These are phyloP conservation scores for Dolichotis patagonum DNA, from an alignment of 2,113 vertebrate species.

Conservation along the genomic window DNA sequence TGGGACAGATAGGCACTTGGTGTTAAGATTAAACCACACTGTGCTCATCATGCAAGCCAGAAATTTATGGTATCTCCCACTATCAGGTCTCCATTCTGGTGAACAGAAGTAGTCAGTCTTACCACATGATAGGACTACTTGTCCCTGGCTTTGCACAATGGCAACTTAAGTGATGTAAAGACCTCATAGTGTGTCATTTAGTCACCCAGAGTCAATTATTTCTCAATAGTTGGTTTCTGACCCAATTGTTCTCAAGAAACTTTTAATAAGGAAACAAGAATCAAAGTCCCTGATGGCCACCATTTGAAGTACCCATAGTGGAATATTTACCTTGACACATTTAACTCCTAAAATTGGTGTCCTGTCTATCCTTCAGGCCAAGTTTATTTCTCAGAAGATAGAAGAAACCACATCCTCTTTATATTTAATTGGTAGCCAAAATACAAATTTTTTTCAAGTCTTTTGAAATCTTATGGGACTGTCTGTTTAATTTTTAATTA, in stretches of 20 bases:
- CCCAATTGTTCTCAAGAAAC: not conserved
- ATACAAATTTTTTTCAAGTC: not conserved
- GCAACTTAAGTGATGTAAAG: not conserved
- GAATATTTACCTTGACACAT: not conserved
- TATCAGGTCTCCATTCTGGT: not conserved
- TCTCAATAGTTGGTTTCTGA: not conserved
- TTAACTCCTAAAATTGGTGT: not conserved
- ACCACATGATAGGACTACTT: not conserved
- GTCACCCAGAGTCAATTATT: no score
- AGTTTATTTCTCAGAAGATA: not conserved
- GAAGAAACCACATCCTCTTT: not conserved
- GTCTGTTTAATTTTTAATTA: not conserved
- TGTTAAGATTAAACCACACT: not conserved
- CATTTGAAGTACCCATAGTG: no score
- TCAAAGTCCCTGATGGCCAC: not conserved
- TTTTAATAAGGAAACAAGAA: not conserved
- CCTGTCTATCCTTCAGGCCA: not conserved
- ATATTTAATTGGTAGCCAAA: not conserved
- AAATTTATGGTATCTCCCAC: accelerated
- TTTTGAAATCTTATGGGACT: not conserved
- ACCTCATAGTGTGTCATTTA: not conserved
- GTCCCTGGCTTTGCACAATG: not conserved
- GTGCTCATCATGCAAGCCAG: no score
- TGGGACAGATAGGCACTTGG: no score
- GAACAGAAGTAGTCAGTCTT: not conserved